These are phyloP conservation scores for Clarias laeviceps DNA, from an alignment of 2,797 vertebrate species.

Conservation along the genomic window DNA sequence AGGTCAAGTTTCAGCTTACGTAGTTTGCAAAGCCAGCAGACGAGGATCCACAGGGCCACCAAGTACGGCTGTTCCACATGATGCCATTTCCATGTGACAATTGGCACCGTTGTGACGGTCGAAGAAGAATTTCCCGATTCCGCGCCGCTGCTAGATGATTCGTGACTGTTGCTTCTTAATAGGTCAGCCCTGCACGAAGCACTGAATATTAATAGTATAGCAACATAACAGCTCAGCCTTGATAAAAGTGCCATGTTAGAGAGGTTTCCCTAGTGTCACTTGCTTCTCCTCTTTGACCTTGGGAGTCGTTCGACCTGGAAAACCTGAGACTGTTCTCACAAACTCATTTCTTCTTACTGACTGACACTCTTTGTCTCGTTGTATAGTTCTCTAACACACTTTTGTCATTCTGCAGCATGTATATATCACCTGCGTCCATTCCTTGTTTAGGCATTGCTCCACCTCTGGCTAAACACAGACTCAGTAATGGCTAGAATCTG, in stretches of 20 bases:
- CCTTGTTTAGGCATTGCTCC: constrained; percentile 29
- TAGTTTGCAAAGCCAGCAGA: constrained; percentile 92
- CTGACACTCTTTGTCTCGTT: background rate
- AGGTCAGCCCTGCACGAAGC: background rate
- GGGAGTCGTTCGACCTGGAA: background rate
- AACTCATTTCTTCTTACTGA: constrained; percentile 1
- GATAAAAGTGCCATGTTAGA: constrained; percentile 34
- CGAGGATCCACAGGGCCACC: constrained; percentile 89
- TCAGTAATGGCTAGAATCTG: constrained; percentile 31
- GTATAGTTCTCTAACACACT: constrained; percentile 5
- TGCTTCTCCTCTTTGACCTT: constrained; percentile 25
- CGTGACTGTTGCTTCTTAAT: background rate
- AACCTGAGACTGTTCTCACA: background rate
- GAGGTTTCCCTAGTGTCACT: background rate
- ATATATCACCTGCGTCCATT: constrained; percentile 36
- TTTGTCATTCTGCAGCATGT: constrained; percentile 20
- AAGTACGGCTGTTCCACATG: constrained; percentile 87
- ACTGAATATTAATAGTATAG: constrained; percentile 19
- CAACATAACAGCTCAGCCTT: constrained; percentile 5
- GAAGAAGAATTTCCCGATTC: background rate
- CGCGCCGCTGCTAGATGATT: background rate
- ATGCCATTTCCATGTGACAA: constrained; percentile 89
- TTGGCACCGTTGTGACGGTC: constrained; percentile 72
- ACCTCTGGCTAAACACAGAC: constrained; percentile 33
- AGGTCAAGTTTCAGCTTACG: constrained; percentile 74